phyloP scores from a whole-genome alignment of 2,797 vertebrate species.

The Anniella stebbinsi region DNA sequence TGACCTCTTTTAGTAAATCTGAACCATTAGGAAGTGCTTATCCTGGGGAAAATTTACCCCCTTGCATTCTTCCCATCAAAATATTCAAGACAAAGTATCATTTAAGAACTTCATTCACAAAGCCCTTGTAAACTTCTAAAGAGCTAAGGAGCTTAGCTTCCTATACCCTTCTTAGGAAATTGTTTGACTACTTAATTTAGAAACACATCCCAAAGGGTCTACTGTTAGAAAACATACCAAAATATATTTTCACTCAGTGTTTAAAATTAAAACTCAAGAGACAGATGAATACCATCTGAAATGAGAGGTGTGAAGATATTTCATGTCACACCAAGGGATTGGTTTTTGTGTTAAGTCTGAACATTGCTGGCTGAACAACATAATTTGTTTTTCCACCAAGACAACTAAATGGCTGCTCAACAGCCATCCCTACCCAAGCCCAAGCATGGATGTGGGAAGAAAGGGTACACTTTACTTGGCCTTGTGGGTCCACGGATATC shows the following conservation, averaged over 20 bases:
- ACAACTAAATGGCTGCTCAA: background rate
- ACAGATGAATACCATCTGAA: background rate
- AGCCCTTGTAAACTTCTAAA: conserved; percentile 62
- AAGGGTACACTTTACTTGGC: background rate
- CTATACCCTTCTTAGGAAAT: conserved; percentile 46
- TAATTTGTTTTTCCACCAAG: background rate
- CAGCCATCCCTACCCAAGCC: background rate
- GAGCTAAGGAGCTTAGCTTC: conserved; percentile 59
- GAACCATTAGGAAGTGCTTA: background rate
- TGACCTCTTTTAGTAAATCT: background rate
- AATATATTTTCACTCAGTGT: background rate
- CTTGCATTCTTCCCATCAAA: conserved; percentile 45
- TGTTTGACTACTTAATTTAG: background rate
- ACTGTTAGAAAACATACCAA: background rate
- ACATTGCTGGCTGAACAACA: background rate
- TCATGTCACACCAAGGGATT: background rate
- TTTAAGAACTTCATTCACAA: conserved; percentile 58
- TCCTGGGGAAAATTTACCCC: background rate
- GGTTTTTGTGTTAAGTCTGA: background rate
- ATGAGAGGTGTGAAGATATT: background rate
- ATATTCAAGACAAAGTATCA: conserved; percentile 55
- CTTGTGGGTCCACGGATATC: background rate
- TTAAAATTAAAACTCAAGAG: conserved; percentile 6
- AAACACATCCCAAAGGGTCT: conserved; percentile 32
- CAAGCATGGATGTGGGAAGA: background rate